Evolutionary conservation across 2,888 invertebrate species (phyloP).

Genomic region (Sinopyrophorus schimmeli): DNA sequence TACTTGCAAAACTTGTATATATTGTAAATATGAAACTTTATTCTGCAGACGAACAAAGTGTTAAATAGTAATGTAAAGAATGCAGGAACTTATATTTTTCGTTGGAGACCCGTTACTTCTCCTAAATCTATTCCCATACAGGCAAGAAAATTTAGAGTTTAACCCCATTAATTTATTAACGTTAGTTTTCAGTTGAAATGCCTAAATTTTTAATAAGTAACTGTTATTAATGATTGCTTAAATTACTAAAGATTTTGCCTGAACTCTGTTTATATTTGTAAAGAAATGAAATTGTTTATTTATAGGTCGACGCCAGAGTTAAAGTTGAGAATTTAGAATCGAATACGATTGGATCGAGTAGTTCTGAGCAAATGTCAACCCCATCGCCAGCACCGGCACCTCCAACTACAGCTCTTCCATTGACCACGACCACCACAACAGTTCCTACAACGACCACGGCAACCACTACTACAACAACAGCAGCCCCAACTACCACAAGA

Average conservation of each 20-base stretch:
- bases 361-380: conserved; percentile 14
- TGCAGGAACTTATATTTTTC: conserved; percentile 43
- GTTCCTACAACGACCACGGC: conserved; percentile 26
- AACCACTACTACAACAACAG: conserved; percentile 30
- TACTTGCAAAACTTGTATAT: neutral
- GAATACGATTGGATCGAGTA: conserved; percentile 21
- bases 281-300: conserved; percentile 4
- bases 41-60: conserved; percentile 61
- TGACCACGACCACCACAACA: conserved; percentile 29
- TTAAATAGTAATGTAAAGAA: conserved; percentile 50
- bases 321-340: conserved; percentile 24
- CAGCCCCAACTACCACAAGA: conserved; percentile 36
- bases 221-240: neutral
- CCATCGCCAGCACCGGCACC: neutral
- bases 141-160: conserved; percentile 20
- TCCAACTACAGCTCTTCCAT: neutral
- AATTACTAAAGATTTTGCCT: neutral
- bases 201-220: too few species aligned
- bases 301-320: conserved; percentile 42
- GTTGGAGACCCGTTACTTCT: conserved; percentile 39
- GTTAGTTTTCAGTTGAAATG: too few species aligned
- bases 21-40: conserved; percentile 17
- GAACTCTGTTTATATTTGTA: neutral
- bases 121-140: conserved; percentile 13
- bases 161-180: too few species aligned